These are phyloP conservation scores for Brachypalpus laphriformis DNA, from an alignment of 2,888 invertebrate species.

Conservation along the genomic window DNA sequence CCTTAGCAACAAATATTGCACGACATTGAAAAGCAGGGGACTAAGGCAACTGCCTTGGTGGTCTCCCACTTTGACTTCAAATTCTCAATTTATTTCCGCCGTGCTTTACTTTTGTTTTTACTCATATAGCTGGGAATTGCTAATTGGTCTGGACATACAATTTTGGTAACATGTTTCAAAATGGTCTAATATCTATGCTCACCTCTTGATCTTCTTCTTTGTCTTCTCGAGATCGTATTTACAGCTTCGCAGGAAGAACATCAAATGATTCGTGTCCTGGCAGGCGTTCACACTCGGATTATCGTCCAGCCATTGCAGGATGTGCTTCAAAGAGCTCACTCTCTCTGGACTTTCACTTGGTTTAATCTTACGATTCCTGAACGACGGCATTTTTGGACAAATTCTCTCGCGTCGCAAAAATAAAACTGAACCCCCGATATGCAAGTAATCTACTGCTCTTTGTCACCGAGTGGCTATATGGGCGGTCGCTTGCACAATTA, in stretches of 20 bases:
- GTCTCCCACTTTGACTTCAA: too few relatives aligned
- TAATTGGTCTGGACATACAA: too few relatives aligned
- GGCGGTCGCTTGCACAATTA: not conserved
- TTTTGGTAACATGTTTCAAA: too few relatives aligned
- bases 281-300: conserved; percentile 82
- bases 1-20: too few relatives aligned
- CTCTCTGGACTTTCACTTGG: conserved; percentile 74
- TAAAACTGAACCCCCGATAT: not conserved
- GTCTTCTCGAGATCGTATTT: conserved; percentile 86
- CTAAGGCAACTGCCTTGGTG: too few relatives aligned
- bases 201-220: conserved; percentile 84
- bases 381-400: conserved; percentile 16
- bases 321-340: conserved; percentile 77
- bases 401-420: not conserved
- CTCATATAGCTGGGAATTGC: too few relatives aligned
- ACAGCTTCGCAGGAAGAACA: conserved; percentile 85
- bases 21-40: too few relatives aligned
- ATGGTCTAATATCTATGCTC: too few relatives aligned
- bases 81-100: too few relatives aligned
- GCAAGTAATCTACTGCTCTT: not conserved
- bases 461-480: not conserved
- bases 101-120: too few relatives aligned
- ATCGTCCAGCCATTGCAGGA: conserved; percentile 82
- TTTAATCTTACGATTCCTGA: conserved; percentile 26
- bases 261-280: conserved; percentile 83